Conservation (phyloP, 2,797 vertebrate species). For the Naso thynnoides region DNA sequence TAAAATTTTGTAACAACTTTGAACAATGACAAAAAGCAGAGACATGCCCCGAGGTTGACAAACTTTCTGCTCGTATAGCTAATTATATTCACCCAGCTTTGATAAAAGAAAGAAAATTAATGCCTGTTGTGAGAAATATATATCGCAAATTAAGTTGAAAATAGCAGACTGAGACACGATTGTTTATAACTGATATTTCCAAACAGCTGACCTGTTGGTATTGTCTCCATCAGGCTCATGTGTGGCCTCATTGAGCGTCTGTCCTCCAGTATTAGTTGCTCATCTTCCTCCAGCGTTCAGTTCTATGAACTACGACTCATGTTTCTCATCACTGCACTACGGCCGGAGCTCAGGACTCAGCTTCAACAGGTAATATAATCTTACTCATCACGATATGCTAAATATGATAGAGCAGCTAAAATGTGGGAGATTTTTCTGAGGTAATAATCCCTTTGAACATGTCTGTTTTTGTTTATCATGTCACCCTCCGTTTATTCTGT, state of each 20-base stretch:
- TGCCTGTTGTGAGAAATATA: neutral
- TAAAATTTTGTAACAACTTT: neutral
- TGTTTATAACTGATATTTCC: neutral
- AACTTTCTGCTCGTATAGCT: neutral
- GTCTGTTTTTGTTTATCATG: neutral
- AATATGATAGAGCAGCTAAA: neutral
- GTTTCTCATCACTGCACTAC: constrained; percentile 85
- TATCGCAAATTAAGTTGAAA: neutral
- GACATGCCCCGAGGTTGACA: neutral
- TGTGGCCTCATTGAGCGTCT: constrained; percentile 78
- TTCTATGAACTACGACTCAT: constrained; percentile 88
- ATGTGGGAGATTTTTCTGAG: neutral
- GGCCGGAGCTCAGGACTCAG: constrained; percentile 82
- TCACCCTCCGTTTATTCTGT: neutral
- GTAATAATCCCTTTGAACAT: neutral
- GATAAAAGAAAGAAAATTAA: neutral
- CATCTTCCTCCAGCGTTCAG: constrained; percentile 77
- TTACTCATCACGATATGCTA: neutral
- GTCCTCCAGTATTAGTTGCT: constrained; percentile 62
- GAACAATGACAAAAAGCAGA: constrained; percentile 4
- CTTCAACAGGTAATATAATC: constrained; percentile 74
- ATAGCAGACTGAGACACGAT: neutral
- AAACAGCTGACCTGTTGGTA: neutral
- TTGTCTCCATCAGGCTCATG: constrained; percentile 73
- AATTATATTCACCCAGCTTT: neutral